phyloP scores from a whole-genome alignment of 2,113 vertebrate species.

The Felis chaus region DNA sequence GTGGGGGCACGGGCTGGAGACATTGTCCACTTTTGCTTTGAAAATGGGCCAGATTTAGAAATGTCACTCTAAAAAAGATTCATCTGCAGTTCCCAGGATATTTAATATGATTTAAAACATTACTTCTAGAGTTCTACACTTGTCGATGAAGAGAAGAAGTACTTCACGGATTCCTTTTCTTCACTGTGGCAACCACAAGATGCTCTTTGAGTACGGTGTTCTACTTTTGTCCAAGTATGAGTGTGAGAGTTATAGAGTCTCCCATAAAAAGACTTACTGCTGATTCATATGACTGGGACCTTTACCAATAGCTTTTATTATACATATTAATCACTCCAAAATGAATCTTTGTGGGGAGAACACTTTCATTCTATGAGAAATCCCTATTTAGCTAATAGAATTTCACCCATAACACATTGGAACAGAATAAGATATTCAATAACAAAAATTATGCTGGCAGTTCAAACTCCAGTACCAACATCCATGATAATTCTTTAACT shows the following conservation, averaged over 20 bases:
- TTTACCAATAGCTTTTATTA: conserved; percentile 34
- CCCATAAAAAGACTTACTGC: conserved; percentile 25
- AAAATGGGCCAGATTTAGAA: background rate
- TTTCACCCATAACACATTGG: background rate
- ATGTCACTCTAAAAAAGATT: background rate
- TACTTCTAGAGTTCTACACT: background rate
- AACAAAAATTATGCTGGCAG: background rate
- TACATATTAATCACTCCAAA: conserved; percentile 48
- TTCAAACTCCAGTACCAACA: background rate
- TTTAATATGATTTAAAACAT: conserved; percentile 3
- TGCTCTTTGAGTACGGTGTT: background rate
- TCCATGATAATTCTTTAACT: background rate
- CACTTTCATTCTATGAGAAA: conserved; percentile 33
- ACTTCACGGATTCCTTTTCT: background rate
- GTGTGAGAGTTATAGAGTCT: background rate
- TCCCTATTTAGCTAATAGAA: background rate
- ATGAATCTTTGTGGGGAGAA: background rate
- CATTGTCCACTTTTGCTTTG: background rate
- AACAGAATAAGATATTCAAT: conserved; percentile 10
- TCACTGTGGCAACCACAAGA: background rate
- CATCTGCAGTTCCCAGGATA: background rate
- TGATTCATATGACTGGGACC: conserved; percentile 23
- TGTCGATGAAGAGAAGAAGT: background rate
- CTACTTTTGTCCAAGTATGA: background rate
- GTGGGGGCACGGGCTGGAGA: background rate